A percentile compares a stretch with the other conserved stretches of the same genome.
phyloP scores from a whole-genome alignment of 92 coral and sea anemone species.

The Heliopora coerulea region DNA sequence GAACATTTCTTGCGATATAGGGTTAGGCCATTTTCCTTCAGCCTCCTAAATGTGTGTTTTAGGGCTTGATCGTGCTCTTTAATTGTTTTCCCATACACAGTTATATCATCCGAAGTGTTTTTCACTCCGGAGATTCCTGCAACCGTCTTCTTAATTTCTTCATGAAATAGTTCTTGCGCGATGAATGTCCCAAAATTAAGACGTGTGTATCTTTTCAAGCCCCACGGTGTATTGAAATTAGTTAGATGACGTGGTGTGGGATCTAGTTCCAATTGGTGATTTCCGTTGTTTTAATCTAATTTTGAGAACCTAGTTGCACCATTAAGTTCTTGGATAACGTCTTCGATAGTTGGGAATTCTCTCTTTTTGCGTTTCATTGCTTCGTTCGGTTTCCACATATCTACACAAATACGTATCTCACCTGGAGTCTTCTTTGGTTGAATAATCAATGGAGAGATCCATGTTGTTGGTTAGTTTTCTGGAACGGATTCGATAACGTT shows the following conservation, averaged over 20 bases:
- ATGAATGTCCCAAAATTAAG: conserved; percentile 17
- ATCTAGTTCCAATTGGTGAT: conserved; percentile 35
- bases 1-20: no score
- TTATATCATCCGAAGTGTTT: conserved; percentile 1
- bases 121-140: neutral
- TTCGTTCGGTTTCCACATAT: conserved; percentile 23
- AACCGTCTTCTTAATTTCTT: conserved; percentile 7
- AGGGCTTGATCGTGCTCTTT: neutral
- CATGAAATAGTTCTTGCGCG: conserved; percentile 4
- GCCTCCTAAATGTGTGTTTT: neutral
- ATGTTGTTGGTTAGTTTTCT: conserved; percentile 10
- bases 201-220: conserved; percentile 29
- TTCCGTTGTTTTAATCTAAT: conserved; percentile 16
- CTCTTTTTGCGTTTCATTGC: conserved; percentile 14
- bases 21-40: no score
- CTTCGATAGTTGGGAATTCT: conserved; percentile 19
- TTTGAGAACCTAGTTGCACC: conserved; percentile 32
- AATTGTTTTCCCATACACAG: neutral
- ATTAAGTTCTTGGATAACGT: conserved; percentile 12
- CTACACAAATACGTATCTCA: conserved; percentile 20
- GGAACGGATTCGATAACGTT: conserved; percentile 7
- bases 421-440: neutral
- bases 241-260: conserved; percentile 14
- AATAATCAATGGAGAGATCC: conserved; percentile 30
- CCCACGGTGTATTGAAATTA: conserved; percentile 12